Evolutionary conservation across 2,888 invertebrate genomes (phyloP), one percentile per base, ranked within the genome.

Genomic region (Lycophotia porphyrea): DNA sequence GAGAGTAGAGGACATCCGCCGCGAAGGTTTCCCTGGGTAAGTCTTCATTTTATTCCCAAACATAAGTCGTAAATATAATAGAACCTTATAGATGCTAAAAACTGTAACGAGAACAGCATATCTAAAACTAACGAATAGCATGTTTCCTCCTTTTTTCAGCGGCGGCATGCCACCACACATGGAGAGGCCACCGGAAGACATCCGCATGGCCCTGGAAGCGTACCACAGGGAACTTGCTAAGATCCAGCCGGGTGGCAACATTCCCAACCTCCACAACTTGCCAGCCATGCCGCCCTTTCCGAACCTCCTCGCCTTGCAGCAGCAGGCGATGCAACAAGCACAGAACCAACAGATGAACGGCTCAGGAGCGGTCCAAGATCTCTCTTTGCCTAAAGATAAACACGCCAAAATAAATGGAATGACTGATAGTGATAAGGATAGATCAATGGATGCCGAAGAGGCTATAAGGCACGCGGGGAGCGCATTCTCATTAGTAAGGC

Each of bases 201-300:
- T 99, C 90, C 97, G 99, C 61, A 97, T 99, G 97, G 98, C 99
- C 21, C 95, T 99, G 64, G 99, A 99, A 91, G 98, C 99, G 42
- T 99, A 99, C 95, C 99, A 99, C 93, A 98, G 99, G 84, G 99
- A 99, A 94, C 97, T 99, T 83, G 98, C 98, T 90, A 99, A 99
- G 93, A 96, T 99, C 85, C 99, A 98, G 91, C 97, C 97, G 18
- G 97, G 97, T 5, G 97, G 97, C 87, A 97, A 96, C 91, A 96
- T 98, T 87, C 97, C 97, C 70, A 97, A 96, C 88, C 93, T 97
- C 49, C 96, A 95, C 86, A 94, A 93, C 88, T 86, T 96, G 82
- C 96, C 96, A 64, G 96, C 93, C 67, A 95, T 96, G 94, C 97
- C 98, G 67, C 97, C 97, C 70, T 96, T 97, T 88, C 97, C 97